Evolutionary conservation across 2,113 vertebrate species (phyloP), one percentile per base, ranked within the genome.

Genomic region (Stigmatopora nigra): DNA sequence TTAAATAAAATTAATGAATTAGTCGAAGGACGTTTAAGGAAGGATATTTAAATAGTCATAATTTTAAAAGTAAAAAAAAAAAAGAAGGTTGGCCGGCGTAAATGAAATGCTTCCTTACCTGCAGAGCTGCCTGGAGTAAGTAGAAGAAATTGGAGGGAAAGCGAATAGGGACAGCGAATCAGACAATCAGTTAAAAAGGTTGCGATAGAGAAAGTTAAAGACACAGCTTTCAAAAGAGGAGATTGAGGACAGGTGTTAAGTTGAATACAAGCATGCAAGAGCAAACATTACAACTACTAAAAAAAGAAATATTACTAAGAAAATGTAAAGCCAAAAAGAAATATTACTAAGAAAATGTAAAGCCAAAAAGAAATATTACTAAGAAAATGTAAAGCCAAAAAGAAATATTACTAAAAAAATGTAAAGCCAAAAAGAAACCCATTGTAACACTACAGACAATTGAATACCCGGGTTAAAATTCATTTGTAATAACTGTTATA

Each of bases 111-210:
- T 69, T 65, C 68, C 92, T 94, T 91, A 96, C 95, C 95, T 95
- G 93, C 82, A 96, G 84, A 79, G 92, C 90, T 89, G 93, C 93
- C 94, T 92, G 82, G 72, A 82, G 80, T 82, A 67, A 79, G 77
- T 8, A 72, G 61, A 68, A 56, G 73, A 56, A 60, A 75, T 61
- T 72, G 57, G 15, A 5, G 19, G 20, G 57, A 63, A 58, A 65
- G 52, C 74, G 77, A 62, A 82, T 72, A 5, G 19, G 20, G 57
- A 63, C 56, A 65, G 52, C 74, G 77, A 62, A 82, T 72, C 60
- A 87, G 73, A 80, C 70, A 75, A 65, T 67, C 77, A 22, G 72
- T 90, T 86, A 86, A 58, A 35, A 67, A 15, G 2, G 63, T 22
- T 10, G 15, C 69, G 49, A 77, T 19, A 38, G 64, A 61, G 67